Evolutionary conservation across 2,113 vertebrate species (phyloP), one percentile per base, ranked within the genome.

Genomic region (Mixornis gularis): DNA sequence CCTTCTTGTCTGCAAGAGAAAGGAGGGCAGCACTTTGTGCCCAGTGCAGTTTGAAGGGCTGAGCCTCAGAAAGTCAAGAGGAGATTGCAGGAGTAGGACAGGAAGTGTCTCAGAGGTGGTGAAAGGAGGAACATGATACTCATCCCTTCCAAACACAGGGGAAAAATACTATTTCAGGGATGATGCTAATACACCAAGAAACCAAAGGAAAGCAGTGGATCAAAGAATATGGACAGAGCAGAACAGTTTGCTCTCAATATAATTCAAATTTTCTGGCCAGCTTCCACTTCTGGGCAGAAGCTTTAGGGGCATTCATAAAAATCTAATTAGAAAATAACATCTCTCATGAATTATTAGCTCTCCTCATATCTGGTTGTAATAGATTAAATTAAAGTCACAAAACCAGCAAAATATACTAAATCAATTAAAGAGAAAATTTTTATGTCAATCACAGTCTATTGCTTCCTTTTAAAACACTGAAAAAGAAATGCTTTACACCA

Each of bases 251-350:
- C 43, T 83, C 17, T 40, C 48, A 58, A 14, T n/a, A 48, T 38
- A 55, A 66, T 63, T 66, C 56, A 70, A 30, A 53, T 26, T 30
- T 76, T 32, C 77, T 89, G 81, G 81, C 70, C 81, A 82, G 68
- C 38, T 78, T 59, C 56, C 87, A 84, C 70, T 89, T 53, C 81
- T 85, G 71, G 79, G 79, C 87, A 88, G 56, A 85, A 79, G 63
- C 51, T 85, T 83, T 66, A 91, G 52, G 64, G 78, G 22, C 48
- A 83, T 73, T 89, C 51, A 82, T 70, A 95, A 92, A 92, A 92
- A 77, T 70, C 72, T 81, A 55, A 89, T 87, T 87, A 87, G 90
- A 69, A 91, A 95, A 94, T 82, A 91, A 89, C 72, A 82, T n/a
- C 36, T 87, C 48, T 85, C 66, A 87, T 87, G 64, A 93, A 83